phyloP scores from a whole-genome alignment of 1,140 invertebrate genomes.

The Coelopa frigida region DNA sequence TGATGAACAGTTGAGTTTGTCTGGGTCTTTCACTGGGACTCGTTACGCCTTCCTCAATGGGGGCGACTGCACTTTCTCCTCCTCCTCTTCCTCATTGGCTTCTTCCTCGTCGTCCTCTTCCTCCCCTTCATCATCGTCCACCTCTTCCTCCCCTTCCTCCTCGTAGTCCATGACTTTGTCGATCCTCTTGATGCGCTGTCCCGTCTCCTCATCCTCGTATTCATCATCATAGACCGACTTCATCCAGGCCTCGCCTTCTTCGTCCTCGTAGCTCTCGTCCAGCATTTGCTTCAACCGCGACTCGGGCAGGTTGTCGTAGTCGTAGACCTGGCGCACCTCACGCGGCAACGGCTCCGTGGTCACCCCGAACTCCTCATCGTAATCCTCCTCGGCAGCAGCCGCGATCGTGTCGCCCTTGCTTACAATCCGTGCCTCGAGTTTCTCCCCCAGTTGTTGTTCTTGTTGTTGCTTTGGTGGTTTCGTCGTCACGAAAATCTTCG shows the following conservation, averaged over 20 bases:
- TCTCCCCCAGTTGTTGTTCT: no score
- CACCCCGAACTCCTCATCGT: constrained; percentile 17
- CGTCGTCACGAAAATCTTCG: constrained; percentile 3
- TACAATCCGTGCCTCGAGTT: no score
- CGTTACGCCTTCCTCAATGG: constrained; percentile 11
- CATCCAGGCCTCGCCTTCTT: constrained; percentile 13
- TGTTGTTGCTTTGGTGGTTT: constrained; percentile 13
- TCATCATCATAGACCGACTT: constrained; percentile 17
- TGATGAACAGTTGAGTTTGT: no score
- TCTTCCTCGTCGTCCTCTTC: constrained; percentile 9
- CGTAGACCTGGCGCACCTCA: constrained; percentile 35
- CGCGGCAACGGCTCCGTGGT: constrained; percentile 29
- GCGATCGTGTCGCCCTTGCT: no score
- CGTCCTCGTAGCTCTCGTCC: constrained; percentile 9
- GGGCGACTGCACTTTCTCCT: no score
- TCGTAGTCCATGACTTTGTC: constrained; percentile 35
- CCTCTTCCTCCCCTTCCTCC: constrained; percentile 21
- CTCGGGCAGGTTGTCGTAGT: constrained; percentile 43
- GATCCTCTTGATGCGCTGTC: constrained; percentile 34
- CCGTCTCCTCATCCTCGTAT: constrained; percentile 14
- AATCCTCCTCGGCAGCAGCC: neutral
- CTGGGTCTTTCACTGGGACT: neutral
- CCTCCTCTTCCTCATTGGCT: constrained; percentile 1
- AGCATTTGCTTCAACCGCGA: constrained; percentile 24
- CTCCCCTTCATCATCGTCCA: constrained; percentile 9